phyloP scores from a whole-genome alignment of 1,140 invertebrate species.

The Eciton burchellii region DNA sequence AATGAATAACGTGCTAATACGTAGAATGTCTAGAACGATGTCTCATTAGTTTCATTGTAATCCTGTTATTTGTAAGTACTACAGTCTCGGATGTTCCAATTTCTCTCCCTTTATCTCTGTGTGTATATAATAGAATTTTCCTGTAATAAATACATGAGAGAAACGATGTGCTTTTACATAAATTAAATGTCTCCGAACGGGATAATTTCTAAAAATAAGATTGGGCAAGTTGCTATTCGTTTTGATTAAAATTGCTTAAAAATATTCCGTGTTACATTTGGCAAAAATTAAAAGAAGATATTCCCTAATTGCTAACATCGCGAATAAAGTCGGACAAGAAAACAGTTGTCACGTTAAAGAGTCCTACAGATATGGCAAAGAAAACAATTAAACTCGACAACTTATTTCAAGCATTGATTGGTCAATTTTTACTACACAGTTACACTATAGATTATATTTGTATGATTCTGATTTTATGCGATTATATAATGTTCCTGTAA shows the following conservation, averaged over 20 bases:
- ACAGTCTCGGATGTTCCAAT: slow-evolving; percentile 19
- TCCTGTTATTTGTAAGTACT: slow-evolving; percentile 41
- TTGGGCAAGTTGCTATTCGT: neutral
- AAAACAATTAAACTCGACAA: slow-evolving; percentile 29
- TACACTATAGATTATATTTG: slow-evolving; percentile 55
- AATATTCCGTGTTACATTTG: neutral
- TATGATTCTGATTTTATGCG: slow-evolving; percentile 55
- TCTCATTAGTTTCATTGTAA: slow-evolving; percentile 23
- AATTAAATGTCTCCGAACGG: neutral
- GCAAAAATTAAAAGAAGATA: neutral
- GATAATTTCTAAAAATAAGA: neutral
- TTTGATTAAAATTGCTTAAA: slow-evolving; percentile 9
- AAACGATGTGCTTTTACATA: neutral
- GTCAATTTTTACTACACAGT: slow-evolving; percentile 53
- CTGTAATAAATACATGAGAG: neutral
- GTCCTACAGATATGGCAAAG: slow-evolving; percentile 8
- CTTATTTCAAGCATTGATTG: slow-evolving; percentile 42
- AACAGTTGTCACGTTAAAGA: slow-evolving; percentile 14
- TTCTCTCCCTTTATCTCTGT: neutral
- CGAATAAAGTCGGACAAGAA: no score
- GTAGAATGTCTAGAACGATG: slow-evolving; percentile 30
- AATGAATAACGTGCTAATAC: slow-evolving; percentile 41
- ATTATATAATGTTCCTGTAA: slow-evolving; percentile 51
- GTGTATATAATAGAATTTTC: neutral
- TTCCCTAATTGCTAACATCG: neutral